These are phyloP conservation scores for Scaptodrosophila latifasciaeformis DNA, from an alignment of 2,888 invertebrate species.

Conservation along the genomic window DNA sequence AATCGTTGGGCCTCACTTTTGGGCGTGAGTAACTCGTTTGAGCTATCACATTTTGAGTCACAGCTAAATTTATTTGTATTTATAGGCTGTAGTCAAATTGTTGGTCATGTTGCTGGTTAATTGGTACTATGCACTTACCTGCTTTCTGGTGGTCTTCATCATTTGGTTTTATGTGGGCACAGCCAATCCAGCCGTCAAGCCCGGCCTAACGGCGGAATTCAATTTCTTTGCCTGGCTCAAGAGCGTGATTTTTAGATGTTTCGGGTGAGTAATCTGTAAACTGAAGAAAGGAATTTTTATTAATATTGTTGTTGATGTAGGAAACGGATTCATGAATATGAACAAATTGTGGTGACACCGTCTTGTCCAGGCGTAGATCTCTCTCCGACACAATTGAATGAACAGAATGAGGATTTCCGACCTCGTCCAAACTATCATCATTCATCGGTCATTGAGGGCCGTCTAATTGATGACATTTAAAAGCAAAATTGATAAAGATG, in stretches of 20 bases:
- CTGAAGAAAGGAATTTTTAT: neutral
- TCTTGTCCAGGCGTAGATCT: conserved; percentile 86
- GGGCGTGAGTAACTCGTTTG: conserved; percentile 81
- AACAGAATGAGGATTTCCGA: conserved; percentile 96
- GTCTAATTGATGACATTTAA: conserved; percentile 71
- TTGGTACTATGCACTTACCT: conserved; percentile 92
- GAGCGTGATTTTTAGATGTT: conserved; percentile 81
- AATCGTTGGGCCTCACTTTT: conserved; percentile 95
- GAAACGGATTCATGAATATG: conserved; percentile 86
- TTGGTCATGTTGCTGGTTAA: conserved; percentile 94
- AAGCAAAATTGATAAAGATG: neutral
- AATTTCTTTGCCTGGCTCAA: conserved; percentile 87
- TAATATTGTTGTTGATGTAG: conserved; percentile 58
- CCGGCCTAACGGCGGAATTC: conserved; percentile 90
- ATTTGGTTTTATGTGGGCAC: conserved; percentile 96
- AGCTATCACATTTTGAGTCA: neutral
- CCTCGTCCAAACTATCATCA: conserved; percentile 94
- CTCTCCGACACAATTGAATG: conserved; percentile 90
- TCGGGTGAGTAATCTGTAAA: conserved; percentile 79
- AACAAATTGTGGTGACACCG: conserved; percentile 90
- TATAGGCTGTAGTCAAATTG: conserved; percentile 88
- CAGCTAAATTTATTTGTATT: too few species aligned
- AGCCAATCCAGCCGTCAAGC: conserved; percentile 95
- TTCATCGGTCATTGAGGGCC: conserved; percentile 84
- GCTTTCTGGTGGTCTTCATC: conserved; percentile 86